phyloP scores from a whole-genome alignment of 2,888 invertebrate genomes.

The Zele albiditarsus region DNA sequence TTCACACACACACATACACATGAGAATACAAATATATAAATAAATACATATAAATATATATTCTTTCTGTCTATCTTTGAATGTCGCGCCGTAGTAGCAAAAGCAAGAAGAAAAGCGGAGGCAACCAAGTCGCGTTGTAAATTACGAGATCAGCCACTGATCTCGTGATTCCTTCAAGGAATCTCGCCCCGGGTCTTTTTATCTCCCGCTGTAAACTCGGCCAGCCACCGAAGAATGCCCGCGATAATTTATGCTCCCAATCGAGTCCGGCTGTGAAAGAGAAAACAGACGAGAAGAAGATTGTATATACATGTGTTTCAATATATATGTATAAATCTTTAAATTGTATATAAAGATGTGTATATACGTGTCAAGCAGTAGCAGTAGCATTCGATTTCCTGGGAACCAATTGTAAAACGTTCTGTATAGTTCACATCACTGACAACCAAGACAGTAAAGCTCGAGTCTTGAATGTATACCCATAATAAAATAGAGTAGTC shows the following conservation, averaged over 20 bases:
- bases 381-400: slow-evolving; percentile 28
- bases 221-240: slow-evolving; percentile 50
- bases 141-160: slow-evolving; percentile 54
- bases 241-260: slow-evolving; percentile 54
- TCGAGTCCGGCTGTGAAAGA: slow-evolving; percentile 41
- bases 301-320: not conserved
- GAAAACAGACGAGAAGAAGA: not conserved
- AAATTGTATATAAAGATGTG: not conserved
- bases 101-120: slow-evolving; percentile 26
- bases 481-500: slow-evolving; percentile 33
- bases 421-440: slow-evolving; percentile 15
- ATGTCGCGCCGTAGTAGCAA: not conserved
- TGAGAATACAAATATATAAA: not conserved
- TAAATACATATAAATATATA: slow-evolving; percentile 10
- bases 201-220: slow-evolving; percentile 53
- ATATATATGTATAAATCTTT: not conserved
- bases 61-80: not conserved
- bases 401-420: slow-evolving; percentile 27
- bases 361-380: slow-evolving; percentile 2
- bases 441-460: slow-evolving; percentile 22
- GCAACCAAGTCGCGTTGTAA: slow-evolving; percentile 42
- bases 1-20: not conserved
- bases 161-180: slow-evolving; percentile 50
- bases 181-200: slow-evolving; percentile 47
- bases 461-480: slow-evolving; percentile 1